These are phyloP conservation scores for Boloria euphrosyne DNA, from an alignment of 2,888 invertebrate species.

Conservation along the genomic window DNA sequence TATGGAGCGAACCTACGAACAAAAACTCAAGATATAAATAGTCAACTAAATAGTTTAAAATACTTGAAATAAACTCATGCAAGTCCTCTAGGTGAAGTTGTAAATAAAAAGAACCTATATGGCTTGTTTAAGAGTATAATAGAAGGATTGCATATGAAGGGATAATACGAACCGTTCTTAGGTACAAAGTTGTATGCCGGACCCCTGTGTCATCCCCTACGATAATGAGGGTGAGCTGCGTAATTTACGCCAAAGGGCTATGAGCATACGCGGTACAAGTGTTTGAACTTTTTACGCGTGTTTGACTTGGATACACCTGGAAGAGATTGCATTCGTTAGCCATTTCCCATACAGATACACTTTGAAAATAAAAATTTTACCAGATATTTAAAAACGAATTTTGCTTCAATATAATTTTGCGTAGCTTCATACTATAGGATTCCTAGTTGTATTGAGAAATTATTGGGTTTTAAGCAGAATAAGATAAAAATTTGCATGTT, in stretches of 20 bases:
- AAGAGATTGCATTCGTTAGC: conserved; percentile 28
- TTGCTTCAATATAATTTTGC: too few relatives aligned
- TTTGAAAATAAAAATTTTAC: neutral
- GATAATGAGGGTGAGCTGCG: conserved; percentile 76
- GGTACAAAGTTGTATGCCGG: conserved; percentile 1
- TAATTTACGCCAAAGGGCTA: conserved; percentile 66
- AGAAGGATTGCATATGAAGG: conserved; percentile 7
- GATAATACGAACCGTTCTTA: conserved; percentile 28
- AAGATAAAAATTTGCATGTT: too few relatives aligned
- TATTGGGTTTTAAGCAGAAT: too few relatives aligned
- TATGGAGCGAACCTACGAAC: too few relatives aligned
- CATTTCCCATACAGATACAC: conserved; percentile 1
- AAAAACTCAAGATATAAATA: too few relatives aligned
- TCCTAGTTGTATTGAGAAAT: too few relatives aligned
- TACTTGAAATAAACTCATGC: too few relatives aligned
- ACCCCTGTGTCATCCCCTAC: conserved; percentile 67
- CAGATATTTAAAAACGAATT: too few relatives aligned
- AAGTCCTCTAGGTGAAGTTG: too few relatives aligned
- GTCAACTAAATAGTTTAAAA: too few relatives aligned
- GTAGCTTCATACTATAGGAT: too few relatives aligned
- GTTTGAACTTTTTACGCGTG: conserved; percentile 78
- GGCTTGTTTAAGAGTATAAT: neutral
- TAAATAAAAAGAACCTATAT: neutral
- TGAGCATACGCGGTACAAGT: conserved; percentile 63
- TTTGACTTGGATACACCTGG: conserved; percentile 54